Base-by-base conservation (phyloP, 2,888 invertebrate species). In the Agrochola circellaris region DNA sequence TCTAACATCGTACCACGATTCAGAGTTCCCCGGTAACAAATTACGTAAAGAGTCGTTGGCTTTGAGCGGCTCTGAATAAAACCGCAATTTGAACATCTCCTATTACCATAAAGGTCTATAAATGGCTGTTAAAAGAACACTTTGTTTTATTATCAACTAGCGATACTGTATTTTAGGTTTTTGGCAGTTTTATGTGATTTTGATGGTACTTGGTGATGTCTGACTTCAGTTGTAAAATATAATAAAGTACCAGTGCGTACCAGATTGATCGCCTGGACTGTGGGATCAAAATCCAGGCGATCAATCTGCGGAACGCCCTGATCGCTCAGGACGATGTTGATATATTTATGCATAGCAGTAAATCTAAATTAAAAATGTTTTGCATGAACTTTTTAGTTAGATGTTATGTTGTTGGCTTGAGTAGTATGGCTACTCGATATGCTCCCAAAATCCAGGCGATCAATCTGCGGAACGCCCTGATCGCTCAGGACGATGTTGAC, bases 21-120 rank as follows among this genome's bases (percentile, higher is more conserved):
- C 58, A n/a, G n/a, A 71, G 0, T 26, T 56, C 30, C 23, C 2
- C 60, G 42, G 69, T 64, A 70, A 73, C 69, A 75, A 70, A 73
- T 77, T 66, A 73, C 71, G 64, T 68, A 77, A 76, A 77, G 68
- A 77, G 48, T 45, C 74, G 66, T 81, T 56, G 42, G 68, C 66
- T 82, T 77, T 68, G 17, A 68, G 45, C 38, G 42, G 42, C 66
- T 64, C 62, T 69, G 74, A 73, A 83, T 83, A 83, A 81, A 83
- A 76, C 81, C 81, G 61, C 85, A 72, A 72, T 83, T 84, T 65
- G 51, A 48, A 68, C 65, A 65, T 71, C 62, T 61, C 8, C 13
- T 77, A 83, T 85, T 83, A 85, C 62, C 82, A 83, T 83, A 81
- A 81, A 75, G 65, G 69, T 71, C 72, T 66, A 69, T 45, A 68